Evolutionary conservation across 2,888 invertebrate species (phyloP).

Genomic region (Cataglyphis cursor): DNA sequence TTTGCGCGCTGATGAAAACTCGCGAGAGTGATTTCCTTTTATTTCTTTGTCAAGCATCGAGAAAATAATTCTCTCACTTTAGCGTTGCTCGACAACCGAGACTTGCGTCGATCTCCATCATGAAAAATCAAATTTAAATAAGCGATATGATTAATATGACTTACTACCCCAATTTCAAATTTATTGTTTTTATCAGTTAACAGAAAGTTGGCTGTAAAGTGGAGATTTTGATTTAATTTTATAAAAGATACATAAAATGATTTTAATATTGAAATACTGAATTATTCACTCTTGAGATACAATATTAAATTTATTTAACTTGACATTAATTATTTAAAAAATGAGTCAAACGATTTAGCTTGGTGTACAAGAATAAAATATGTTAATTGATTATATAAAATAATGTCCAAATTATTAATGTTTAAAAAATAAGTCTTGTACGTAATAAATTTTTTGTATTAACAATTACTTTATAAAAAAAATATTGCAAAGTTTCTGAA

Average conservation of each 20-base stretch:
- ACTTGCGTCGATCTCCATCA: background rate
- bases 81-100: conserved; percentile 1
- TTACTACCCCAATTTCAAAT: background rate
- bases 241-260: background rate
- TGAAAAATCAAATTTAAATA: background rate
- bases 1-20: conserved; percentile 43
- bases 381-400: background rate
- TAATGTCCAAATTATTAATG: background rate
- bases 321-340: background rate
- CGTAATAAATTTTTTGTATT: background rate
- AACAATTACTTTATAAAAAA: background rate
- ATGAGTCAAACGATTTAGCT: background rate
- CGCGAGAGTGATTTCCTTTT: conserved; percentile 36
- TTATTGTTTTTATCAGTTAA: background rate
- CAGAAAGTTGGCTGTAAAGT: background rate
- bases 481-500: background rate
- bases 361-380: background rate
- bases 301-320: background rate
- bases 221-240: background rate
- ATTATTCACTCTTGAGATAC: background rate
- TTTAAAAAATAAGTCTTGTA: background rate
- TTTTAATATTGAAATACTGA: background rate
- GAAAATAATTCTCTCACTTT: conserved; percentile 34
- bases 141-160: background rate
- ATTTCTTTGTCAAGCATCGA: conserved; percentile 30